These are phyloP conservation scores for Galaxias olidus DNA, from an alignment of 2,797 vertebrate species.

Conservation along the genomic window DNA sequence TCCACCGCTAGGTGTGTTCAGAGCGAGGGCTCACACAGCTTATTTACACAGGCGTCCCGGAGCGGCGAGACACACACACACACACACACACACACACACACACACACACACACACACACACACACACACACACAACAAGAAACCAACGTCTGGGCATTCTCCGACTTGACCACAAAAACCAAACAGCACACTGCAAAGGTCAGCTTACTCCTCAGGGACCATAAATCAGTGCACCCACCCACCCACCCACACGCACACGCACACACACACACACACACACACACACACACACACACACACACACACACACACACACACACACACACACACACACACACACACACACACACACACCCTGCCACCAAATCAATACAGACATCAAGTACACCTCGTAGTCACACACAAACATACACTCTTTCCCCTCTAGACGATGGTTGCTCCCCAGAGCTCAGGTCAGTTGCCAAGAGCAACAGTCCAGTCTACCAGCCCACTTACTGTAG, in stretches of 20 bases:
- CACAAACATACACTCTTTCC: constrained; percentile 33
- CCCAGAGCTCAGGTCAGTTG: constrained; percentile 39
- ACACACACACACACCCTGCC: constrained; percentile 24
- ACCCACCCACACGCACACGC: constrained; percentile 5
- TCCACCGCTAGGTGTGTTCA: constrained; percentile 42
- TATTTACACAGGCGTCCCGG: constrained; percentile 61
- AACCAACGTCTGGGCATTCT: constrained; percentile 57
- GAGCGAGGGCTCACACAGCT: constrained; percentile 41
- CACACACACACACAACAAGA: constrained; percentile 19
- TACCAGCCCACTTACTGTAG: constrained; percentile 49
- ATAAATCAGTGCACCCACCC: constrained; percentile 52
- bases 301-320: constrained; percentile 7
- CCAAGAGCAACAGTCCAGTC: constrained; percentile 71
- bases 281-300: background rate
- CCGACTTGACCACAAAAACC: constrained; percentile 58
- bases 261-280: constrained; percentile 13
- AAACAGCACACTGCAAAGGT: constrained; percentile 56
- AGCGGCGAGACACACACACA: constrained; percentile 43
- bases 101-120: constrained; percentile 41
- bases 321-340: constrained; percentile 18
- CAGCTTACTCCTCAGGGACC: constrained; percentile 33
- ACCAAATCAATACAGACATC: background rate
- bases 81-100: constrained; percentile 27
- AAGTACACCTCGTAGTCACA: constrained; percentile 15
- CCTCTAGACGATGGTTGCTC: constrained; percentile 45